Evolutionary conservation across 30 jellyfish, hydroid and myxozoan genomes (phyloP).

Genomic region (Turritopsis dohrnii): DNA sequence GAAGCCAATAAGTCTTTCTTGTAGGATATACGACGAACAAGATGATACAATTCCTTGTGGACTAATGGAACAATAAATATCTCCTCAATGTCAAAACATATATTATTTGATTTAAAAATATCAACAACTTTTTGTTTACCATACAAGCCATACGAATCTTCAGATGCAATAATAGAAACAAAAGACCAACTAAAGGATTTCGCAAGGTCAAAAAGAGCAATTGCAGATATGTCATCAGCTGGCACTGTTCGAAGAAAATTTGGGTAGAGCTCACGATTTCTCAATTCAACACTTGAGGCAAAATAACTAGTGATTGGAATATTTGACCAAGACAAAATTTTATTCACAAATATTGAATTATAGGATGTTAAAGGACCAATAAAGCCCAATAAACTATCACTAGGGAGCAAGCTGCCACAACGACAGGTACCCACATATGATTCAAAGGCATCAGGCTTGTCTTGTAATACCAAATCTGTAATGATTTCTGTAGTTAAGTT

Average conservation of each 20-base stretch:
- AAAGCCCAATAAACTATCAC: neutral
- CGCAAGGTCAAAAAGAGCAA: slow-evolving; percentile 37
- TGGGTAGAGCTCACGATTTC: slow-evolving; percentile 41
- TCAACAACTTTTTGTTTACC: slow-evolving; percentile 45
- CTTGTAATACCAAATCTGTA: neutral
- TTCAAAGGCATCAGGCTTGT: neutral
- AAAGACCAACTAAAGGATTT: slow-evolving; percentile 43
- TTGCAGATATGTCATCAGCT: slow-evolving; percentile 46
- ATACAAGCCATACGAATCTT: slow-evolving; percentile 74
- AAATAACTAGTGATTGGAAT: slow-evolving; percentile 64
- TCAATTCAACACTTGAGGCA: slow-evolving; percentile 59
- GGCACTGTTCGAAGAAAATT: slow-evolving; percentile 79
- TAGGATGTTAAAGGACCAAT: neutral
- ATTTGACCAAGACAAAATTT: slow-evolving; percentile 13
- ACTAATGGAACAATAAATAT: slow-evolving; percentile 23
- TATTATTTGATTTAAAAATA: neutral
- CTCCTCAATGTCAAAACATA: slow-evolving; percentile 64
- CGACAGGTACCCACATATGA: neutral
- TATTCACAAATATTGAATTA: neutral
- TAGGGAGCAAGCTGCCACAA: neutral
- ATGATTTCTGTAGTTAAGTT: neutral
- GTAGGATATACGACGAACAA: neutral
- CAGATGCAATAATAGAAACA: slow-evolving; percentile 58
- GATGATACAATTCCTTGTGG: neutral
- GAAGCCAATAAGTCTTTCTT: slow-evolving; percentile 1